Base-by-base conservation (phyloP, 2,888 invertebrate genomes). In the Plagiodera versicolora region DNA sequence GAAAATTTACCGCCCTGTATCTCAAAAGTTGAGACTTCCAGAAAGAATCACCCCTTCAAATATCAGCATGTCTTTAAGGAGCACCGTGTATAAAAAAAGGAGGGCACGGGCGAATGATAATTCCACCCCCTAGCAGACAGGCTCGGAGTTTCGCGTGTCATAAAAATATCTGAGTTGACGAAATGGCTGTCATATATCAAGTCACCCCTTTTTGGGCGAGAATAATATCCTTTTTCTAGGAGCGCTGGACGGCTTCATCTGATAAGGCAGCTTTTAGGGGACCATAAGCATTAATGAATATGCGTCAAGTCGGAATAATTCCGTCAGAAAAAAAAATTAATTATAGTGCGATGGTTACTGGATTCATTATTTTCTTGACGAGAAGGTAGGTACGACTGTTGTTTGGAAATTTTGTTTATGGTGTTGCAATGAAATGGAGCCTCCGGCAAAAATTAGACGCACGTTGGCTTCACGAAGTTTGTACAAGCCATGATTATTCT, bases 101-200 rank as follows among this genome's bases (percentile, higher is more conserved):
- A 32, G 4, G 3, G 32, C 6, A 11, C 11, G 2, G 32, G 24
- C 60, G 62, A 59, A 63, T 58, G 51, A 46, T 20, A 49, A 53
- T 32, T 32, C 32, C 32, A 32, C 32, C 18, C 24, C 24, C 3
- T n/a, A n/a, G 8, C 28, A 6, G 8, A 18, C 20, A 20, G 53
- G 56, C 47, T 49, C 55, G 19, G 48, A 56, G 52, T 67, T 71
- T 73, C 68, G 75, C 75, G 71, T 72, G 72, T 73, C 73, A 74
- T 75, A 76, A 75, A 77, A 77, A 74, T 75, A 74, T 77, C 76
- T 75, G 74, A 74, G 75, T 74, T 72, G 74, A 69, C 74, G 72
- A 72, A 74, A 74, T 72, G 64, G 66, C 70, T 66, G 73, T 72
- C 72, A 73, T 75, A 75, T 75, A 76, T 75, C 74, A 75, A 72